Percentiles rank a stretch among this genome's conserved stretches.
Conservation (phyloP, 2,888 invertebrate species). For the Girardia tigrina region DNA sequence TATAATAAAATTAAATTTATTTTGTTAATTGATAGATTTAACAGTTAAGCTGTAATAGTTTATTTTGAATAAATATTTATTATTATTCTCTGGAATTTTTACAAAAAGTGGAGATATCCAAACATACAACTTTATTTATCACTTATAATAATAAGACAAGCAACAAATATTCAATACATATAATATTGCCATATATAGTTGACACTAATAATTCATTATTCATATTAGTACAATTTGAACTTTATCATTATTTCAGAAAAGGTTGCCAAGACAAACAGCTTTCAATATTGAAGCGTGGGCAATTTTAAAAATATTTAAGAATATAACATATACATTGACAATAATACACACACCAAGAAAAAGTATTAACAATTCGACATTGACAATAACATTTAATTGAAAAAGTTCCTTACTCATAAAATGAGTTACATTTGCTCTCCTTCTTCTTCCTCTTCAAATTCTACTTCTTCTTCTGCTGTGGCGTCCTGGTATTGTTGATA, state of each 20-base stretch:
- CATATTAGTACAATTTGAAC: slow-evolving; percentile 17
- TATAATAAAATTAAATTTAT: no score
- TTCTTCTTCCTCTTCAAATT: slow-evolving; percentile 7
- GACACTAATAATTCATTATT: slow-evolving; percentile 15
- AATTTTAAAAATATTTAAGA: slow-evolving; percentile 13
- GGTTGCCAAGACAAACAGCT: background rate
- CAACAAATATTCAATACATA: slow-evolving; percentile 23
- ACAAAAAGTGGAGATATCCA: no score
- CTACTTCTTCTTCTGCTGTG: background rate
- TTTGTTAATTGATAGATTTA: no score
- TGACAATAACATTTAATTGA: background rate
- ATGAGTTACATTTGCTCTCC: slow-evolving; percentile 17
- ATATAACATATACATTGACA: slow-evolving; percentile 13
- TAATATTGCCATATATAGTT: slow-evolving; percentile 8
- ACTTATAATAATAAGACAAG: slow-evolving; percentile 9
- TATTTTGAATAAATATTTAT: no score
- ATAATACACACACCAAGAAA: background rate
- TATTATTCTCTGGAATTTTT: no score
- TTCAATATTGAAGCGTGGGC: background rate
- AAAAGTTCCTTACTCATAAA: background rate
- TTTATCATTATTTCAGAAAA: no score
- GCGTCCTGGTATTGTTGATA: slow-evolving; percentile 24
- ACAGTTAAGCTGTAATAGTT: no score
- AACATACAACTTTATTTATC: background rate
- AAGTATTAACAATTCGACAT: background rate